These are phyloP conservation scores for Trochalopteron elliotii DNA, from an alignment of 2,113 vertebrate genomes.

Conservation along the genomic window DNA sequence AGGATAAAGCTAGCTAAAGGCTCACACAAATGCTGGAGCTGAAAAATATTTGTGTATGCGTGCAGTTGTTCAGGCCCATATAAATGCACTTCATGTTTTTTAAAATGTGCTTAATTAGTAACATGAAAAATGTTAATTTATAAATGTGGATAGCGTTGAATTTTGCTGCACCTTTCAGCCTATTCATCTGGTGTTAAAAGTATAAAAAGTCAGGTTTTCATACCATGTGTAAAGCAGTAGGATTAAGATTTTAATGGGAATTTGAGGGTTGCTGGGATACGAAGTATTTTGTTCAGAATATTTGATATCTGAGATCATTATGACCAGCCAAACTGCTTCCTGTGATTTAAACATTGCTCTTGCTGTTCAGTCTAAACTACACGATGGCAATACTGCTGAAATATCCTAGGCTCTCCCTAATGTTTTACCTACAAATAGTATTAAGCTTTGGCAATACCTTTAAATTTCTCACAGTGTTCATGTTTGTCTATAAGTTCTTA, in stretches of 20 bases:
- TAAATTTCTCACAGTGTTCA: not conserved
- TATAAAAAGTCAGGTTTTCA: not conserved
- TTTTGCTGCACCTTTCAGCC: not conserved
- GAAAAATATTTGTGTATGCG: not conserved
- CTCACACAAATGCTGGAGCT: not conserved
- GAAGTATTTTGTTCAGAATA: not conserved
- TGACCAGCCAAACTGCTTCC: not conserved
- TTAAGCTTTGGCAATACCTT: not conserved
- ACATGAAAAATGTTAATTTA: not conserved
- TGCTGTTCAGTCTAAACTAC: not conserved
- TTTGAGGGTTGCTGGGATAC: slow-evolving; percentile 40
- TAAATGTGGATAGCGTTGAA: not conserved
- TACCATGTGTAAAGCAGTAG: not conserved
- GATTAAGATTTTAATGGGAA: slow-evolving; percentile 44
- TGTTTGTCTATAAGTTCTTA: not conserved
- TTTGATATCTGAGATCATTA: slow-evolving; percentile 31
- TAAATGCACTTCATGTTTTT: not conserved
- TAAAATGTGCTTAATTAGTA: not conserved
- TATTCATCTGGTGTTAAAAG: not conserved
- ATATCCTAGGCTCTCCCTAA: not conserved
- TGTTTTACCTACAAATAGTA: not conserved
- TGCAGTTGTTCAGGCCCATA: not conserved
- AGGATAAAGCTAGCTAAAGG: not conserved
- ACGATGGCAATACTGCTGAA: not conserved
- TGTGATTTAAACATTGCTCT: slow-evolving; percentile 4